Evolutionary conservation across 2,888 invertebrate genomes (phyloP), one percentile per base, ranked within the genome.

Genomic region (Xestoiulus laeticollis): DNA sequence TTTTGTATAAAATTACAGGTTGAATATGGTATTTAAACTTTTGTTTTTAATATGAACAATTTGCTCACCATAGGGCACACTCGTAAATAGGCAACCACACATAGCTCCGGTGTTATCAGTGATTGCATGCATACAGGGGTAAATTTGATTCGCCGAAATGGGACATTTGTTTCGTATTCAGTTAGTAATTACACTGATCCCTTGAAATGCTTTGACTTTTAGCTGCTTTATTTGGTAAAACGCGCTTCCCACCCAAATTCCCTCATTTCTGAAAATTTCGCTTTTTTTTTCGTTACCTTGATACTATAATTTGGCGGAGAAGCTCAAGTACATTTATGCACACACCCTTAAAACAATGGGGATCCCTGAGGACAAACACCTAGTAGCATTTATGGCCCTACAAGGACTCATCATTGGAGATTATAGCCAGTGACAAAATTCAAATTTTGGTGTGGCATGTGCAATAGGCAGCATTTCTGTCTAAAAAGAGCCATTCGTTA

Each of bases 281-380:
- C 59, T 22, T 22, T 59, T 38, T 38, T 38, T 59, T 59, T 59
- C 22, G 48, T 22, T 59, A 22, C 59, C 59, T 59, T 22, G n/a
- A 59, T n/a, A 22, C n/a, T 59, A n/a, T 59, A 59, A 59, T 59
- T 59, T 59, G 22, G 59, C 59, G 59, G n/a, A 59, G 59, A n/a
- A 59, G 59, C 22, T 59, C 0, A n/a, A 59, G n/a, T 22, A 59
- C 59, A 59, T 59, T 59, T 59, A 59, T 59, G 59, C 6, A 59
- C 59, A 59, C 59, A 59, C 59, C 59, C 59, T 59, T 59, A 59
- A 59, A 59, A 59, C 59, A 59, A n/a, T n/a, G 59, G 22, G 59
- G n/a, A 22, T 59, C 59, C 59, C 59, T 8, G 59, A 59, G 59
- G 22, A 59, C 14, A 59, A 59, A 59, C 59, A 59, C 59, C 59